Percentiles rank a stretch among this genome's conserved stretches.
phyloP scores from a whole-genome alignment of 2,888 invertebrate species.

The Hydraecia micacea region DNA sequence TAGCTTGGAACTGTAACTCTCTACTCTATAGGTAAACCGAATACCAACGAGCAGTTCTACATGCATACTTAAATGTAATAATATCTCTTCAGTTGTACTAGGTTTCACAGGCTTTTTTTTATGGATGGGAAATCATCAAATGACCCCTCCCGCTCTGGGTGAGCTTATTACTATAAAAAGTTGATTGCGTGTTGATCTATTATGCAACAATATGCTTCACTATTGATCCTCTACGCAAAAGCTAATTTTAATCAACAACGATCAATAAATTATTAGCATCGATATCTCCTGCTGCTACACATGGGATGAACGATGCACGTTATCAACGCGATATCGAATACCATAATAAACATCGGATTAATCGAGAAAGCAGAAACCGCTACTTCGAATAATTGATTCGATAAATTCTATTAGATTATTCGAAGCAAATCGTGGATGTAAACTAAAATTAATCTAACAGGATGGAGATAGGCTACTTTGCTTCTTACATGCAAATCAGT shows the following conservation, averaged over 20 bases:
- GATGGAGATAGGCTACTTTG: slow-evolving; percentile 50
- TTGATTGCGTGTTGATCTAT: neutral
- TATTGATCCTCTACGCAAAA: neutral
- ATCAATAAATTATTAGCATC: slow-evolving; percentile 15
- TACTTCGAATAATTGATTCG: slow-evolving; percentile 45
- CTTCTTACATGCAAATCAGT: slow-evolving; percentile 54
- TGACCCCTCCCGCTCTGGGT: too few relatives aligned
- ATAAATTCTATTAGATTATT: slow-evolving; percentile 52
- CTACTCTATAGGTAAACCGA: neutral
- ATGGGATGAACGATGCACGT: slow-evolving; percentile 20
- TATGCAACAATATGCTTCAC: neutral
- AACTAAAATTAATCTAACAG: slow-evolving; percentile 45
- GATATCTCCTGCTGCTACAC: slow-evolving; percentile 14
- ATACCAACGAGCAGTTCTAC: neutral
- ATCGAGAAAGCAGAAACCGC: slow-evolving; percentile 48
- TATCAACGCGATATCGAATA: slow-evolving; percentile 44
- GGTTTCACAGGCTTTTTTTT: too few relatives aligned
- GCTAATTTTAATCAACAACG: slow-evolving; percentile 3
- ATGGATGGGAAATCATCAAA: too few relatives aligned
- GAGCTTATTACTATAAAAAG: neutral
- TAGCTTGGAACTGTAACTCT: slow-evolving; percentile 18
- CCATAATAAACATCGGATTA: slow-evolving; percentile 50
- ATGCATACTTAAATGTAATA: neutral
- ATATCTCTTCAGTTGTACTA: neutral
- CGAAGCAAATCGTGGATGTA: slow-evolving; percentile 46